Conservation (phyloP, 2,888 invertebrate species). For the Dioctria rufipes region DNA sequence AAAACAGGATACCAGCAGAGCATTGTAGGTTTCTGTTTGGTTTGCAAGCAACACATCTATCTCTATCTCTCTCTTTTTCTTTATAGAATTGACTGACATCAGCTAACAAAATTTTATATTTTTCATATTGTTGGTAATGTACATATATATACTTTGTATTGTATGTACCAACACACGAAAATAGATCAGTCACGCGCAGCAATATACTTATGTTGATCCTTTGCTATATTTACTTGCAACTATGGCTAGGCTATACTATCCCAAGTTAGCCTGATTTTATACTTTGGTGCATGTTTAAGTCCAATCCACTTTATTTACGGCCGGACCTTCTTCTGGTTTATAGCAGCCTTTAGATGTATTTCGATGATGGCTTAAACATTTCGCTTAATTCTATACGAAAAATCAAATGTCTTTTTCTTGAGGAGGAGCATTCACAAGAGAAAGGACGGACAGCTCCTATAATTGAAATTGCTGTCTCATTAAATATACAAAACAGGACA, state of each 20-base stretch:
- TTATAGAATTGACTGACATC: not conserved
- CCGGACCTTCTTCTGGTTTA: not conserved
- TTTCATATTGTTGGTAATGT: not conserved
- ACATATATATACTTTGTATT: not conserved
- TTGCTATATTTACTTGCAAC: not conserved
- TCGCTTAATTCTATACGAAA: constrained; percentile 19
- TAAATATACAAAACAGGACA: constrained; percentile 41
- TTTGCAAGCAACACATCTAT: too few relatives aligned
- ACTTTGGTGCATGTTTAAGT: not conserved
- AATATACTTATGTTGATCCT: not conserved
- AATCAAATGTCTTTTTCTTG: not conserved
- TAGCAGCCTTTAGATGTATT: constrained; percentile 10
- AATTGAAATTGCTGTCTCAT: constrained; percentile 51
- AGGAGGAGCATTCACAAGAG: not conserved
- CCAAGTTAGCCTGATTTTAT: too few relatives aligned
- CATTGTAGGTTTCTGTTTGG: too few relatives aligned
- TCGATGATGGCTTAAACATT: constrained; percentile 13
- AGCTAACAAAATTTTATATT: not conserved
- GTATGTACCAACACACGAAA: constrained; percentile 12
- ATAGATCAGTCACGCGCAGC: constrained; percentile 14
- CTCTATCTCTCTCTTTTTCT: not conserved
- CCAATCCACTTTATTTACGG: not conserved
- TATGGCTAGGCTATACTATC: not conserved
- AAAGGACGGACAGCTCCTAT: not conserved
- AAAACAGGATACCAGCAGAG: not conserved